Base-by-base conservation (phyloP, 2,797 vertebrate genomes). In the Avahi laniger region DNA sequence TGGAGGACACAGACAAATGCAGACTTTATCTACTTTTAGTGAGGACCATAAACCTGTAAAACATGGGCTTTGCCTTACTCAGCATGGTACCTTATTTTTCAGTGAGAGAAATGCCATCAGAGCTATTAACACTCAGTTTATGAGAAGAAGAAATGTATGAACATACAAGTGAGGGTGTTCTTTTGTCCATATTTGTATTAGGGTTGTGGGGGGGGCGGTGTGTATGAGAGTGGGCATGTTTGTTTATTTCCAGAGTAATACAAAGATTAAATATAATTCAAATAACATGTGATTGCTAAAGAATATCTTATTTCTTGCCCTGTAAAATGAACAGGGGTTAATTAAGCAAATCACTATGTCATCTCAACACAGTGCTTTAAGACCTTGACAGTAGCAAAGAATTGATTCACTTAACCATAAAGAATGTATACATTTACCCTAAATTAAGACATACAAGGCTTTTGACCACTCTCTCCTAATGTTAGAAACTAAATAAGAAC, bases 141-240 rank as follows among this genome's bases (percentile, higher is more conserved):
- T 93, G 89, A 83, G 94, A 96, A 73, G 57, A 97, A 97, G n/a
- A 97, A 97, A 96, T 82, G 78, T 2, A 94, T 4, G 59, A 76
- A 96, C 72, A 94, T 96, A 81, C 61, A 70, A 89, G 4, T 14
- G 17, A 11, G 30, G 38, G 6, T n/a, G 26, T 50, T 88, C 33
- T 50, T 92, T 88, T 89, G 38, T 73, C 61, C 54, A 54, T 79
- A 92, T 95, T 75, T 95, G 78, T 75, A 92, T 35, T 65, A 83
- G 38, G 30, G 84, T 10, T 65, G 9, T 80, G 30, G 30, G 57
- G 41, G 41, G 6, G 41, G 41, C 41, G 41, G 33, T 30, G 12
- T 41, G 84, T 57, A 52, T 24, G 38, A 15, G 14, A 11, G 28
- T 33, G 7, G 7, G 30, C 41, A 2, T 28, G 13, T 50, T 33